Conservation (phyloP, 2,888 invertebrate species). For the Adelognathus sp. region DNA sequence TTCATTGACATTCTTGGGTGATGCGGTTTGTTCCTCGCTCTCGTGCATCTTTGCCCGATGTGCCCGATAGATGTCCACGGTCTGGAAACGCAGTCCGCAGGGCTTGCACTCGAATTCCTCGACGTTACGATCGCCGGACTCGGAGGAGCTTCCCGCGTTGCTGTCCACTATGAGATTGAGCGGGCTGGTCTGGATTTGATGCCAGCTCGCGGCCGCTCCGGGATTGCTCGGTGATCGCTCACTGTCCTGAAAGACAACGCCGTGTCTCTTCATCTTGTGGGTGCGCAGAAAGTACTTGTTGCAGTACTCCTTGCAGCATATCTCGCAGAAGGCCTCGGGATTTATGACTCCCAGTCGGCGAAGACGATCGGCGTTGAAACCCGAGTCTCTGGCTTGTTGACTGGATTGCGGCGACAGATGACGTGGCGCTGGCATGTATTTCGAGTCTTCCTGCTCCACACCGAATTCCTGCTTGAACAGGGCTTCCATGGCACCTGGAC, state of each 20-base stretch:
- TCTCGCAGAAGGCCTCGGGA: slow-evolving; percentile 95
- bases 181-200: slow-evolving; percentile 88
- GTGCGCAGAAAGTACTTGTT: slow-evolving; percentile 96
- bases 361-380: slow-evolving; percentile 88
- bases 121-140: slow-evolving; percentile 82
- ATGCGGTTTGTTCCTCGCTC: slow-evolving; percentile 66
- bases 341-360: slow-evolving; percentile 91
- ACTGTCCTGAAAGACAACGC: slow-evolving; percentile 86
- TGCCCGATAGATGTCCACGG: slow-evolving; percentile 75
- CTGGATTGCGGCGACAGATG: slow-evolving; percentile 77
- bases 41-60: slow-evolving; percentile 76
- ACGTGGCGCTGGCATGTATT: slow-evolving; percentile 71
- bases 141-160: slow-evolving; percentile 78
- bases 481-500: slow-evolving; percentile 75
- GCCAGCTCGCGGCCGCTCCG: slow-evolving; percentile 74
- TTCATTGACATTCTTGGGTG: slow-evolving; percentile 71
- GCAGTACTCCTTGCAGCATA: slow-evolving; percentile 96
- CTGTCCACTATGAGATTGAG: slow-evolving; percentile 90
- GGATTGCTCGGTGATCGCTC: slow-evolving; percentile 82
- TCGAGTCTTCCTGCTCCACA: slow-evolving; percentile 76
- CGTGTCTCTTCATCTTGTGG: slow-evolving; percentile 97
- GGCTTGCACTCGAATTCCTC: slow-evolving; percentile 82
- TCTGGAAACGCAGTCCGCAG: slow-evolving; percentile 83
- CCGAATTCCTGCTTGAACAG: slow-evolving; percentile 78
- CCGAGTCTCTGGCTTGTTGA: slow-evolving; percentile 87